phyloP scores from a whole-genome alignment of 2,113 vertebrate genomes.

The Psophia crepitans region DNA sequence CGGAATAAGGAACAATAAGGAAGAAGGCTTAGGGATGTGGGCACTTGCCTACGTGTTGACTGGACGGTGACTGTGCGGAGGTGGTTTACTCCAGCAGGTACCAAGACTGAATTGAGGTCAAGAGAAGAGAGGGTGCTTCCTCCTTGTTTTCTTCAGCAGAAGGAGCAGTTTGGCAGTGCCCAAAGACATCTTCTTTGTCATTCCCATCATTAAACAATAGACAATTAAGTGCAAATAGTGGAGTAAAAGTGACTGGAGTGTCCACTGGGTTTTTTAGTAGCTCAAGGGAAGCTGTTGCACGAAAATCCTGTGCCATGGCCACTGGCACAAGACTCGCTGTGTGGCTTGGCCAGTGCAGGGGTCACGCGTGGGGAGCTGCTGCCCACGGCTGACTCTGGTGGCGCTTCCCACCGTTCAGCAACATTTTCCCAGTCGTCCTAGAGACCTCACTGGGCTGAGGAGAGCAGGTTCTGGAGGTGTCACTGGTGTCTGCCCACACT shows the following conservation, averaged over 20 bases:
- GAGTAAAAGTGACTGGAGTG: not conserved
- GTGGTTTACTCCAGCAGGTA: not conserved
- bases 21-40: not conserved
- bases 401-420: not conserved
- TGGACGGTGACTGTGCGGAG: not conserved
- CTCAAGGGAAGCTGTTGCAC: not conserved
- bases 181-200: not conserved
- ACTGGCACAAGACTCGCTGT: rapidly evolving
- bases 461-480: not conserved
- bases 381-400: rapidly evolving
- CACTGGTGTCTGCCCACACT: rapidly evolving
- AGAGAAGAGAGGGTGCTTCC: not conserved
- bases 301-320: not conserved
- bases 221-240: no score
- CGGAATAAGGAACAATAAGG: not conserved
- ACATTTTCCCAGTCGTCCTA: rapidly evolving
- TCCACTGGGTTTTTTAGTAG: not conserved
- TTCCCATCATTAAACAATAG: not conserved
- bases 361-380: not conserved
- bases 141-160: not conserved
- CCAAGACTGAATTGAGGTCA: not conserved
- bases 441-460: not conserved
- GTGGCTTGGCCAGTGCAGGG: rapidly evolving
- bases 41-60: not conserved
- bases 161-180: not conserved